Conservation (phyloP, 2,888 invertebrate species). For the Drosophila vallismaia region DNA sequence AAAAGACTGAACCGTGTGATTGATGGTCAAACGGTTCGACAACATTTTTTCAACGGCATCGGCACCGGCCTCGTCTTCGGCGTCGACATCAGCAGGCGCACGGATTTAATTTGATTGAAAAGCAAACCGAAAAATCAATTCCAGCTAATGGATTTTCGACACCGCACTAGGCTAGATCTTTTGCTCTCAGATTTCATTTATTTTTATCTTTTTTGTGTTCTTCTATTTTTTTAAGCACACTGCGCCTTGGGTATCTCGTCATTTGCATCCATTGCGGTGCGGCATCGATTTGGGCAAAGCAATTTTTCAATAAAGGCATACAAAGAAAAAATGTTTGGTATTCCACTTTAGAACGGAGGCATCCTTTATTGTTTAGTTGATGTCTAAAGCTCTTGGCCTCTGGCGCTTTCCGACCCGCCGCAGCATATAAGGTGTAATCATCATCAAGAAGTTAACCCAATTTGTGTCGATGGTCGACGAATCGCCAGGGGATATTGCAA, state of each 20-base stretch:
- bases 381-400: constrained; percentile 28
- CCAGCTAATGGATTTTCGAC: constrained; percentile 56
- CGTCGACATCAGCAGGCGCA: constrained; percentile 25
- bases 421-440: constrained; percentile 38
- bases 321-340: constrained; percentile 40
- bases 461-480: constrained; percentile 9
- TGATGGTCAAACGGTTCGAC: constrained; percentile 53
- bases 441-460: constrained; percentile 28
- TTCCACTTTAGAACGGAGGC: constrained; percentile 33
- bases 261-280: constrained; percentile 33
- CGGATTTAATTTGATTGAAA: constrained; percentile 67
- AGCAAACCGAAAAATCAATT: constrained; percentile 49
- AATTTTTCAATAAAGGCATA: constrained; percentile 41
- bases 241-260: constrained; percentile 11
- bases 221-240: not conserved
- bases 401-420: not conserved
- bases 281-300: constrained; percentile 41
- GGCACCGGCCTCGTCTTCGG: not conserved
- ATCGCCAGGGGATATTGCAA: constrained; percentile 18
- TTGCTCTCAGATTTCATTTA: constrained; percentile 31
- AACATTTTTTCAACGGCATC: constrained; percentile 22
- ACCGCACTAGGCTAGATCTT: constrained; percentile 36
- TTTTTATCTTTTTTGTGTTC: constrained; percentile 22
- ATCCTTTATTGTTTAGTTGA: constrained; percentile 36
- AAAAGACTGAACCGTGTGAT: constrained; percentile 61